Percentiles rank a stretch among this genome's conserved stretches.
Conservation (phyloP, 1,140 invertebrate genomes). For the Panulirus ornatus region DNA sequence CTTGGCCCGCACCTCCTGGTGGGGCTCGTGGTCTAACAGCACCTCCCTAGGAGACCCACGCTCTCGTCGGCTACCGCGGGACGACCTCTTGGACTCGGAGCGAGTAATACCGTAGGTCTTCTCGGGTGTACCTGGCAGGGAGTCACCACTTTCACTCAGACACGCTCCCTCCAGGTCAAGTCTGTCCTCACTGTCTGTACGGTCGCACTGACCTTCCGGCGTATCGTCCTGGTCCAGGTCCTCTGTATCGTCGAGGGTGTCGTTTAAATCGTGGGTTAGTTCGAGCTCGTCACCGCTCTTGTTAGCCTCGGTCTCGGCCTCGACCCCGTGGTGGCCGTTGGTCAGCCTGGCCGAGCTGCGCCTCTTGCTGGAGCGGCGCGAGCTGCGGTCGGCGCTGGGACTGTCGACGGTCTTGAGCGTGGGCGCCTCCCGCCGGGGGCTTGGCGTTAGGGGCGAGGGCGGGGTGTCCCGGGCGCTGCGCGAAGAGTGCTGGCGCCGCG, state of each 20-base stretch:
- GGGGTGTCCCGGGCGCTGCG: slow-evolving; percentile 53
- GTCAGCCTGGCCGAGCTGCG: not conserved
- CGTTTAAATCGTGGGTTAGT: slow-evolving; percentile 76
- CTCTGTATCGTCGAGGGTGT: slow-evolving; percentile 72
- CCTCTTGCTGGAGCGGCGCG: slow-evolving; percentile 56
- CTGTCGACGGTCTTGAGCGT: slow-evolving; percentile 54
- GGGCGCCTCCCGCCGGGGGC: slow-evolving; percentile 71
- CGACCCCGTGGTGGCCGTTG: slow-evolving; percentile 72
- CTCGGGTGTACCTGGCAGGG: slow-evolving; percentile 72
- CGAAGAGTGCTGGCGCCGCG: slow-evolving; percentile 76
- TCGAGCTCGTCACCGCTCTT: slow-evolving; percentile 76
- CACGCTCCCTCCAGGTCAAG: slow-evolving; percentile 63
- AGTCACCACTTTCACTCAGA: slow-evolving; percentile 73
- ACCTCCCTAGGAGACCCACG: slow-evolving; percentile 42
- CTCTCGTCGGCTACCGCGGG: slow-evolving; percentile 37
- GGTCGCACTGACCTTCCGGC: slow-evolving; percentile 83
- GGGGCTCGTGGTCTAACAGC: slow-evolving; percentile 46
- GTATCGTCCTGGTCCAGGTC: slow-evolving; percentile 68
- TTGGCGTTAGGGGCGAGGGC: slow-evolving; percentile 72
- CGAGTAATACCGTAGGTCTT: slow-evolving; percentile 72
- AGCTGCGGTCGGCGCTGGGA: slow-evolving; percentile 52
- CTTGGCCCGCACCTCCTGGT: slow-evolving; percentile 40
- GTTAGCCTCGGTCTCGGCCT: slow-evolving; percentile 73
- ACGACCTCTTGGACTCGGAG: slow-evolving; percentile 70
- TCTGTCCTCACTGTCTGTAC: slow-evolving; percentile 78